Evolutionary conservation across 2,888 invertebrate species (phyloP).

Genomic region (Oxycera nigricornis): DNA sequence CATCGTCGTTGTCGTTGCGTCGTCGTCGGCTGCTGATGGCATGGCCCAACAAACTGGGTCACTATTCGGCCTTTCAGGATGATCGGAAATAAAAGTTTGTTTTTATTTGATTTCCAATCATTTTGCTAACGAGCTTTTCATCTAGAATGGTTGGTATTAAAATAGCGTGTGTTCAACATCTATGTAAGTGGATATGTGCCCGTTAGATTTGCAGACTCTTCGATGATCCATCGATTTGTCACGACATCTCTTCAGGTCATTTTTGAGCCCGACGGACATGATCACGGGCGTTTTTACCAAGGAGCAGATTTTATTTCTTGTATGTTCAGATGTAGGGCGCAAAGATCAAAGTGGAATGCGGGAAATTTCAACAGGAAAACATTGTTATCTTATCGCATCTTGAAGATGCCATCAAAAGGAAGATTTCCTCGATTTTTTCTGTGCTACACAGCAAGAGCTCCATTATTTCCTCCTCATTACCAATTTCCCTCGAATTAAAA

Average conservation of each 20-base stretch:
- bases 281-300: too few relatives aligned
- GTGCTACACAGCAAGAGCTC: too few relatives aligned
- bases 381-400: too few relatives aligned
- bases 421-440: too few relatives aligned
- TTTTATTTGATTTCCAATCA: neutral
- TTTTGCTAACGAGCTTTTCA: conserved; percentile 4
- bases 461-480: too few relatives aligned
- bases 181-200: neutral
- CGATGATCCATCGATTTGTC: neutral
- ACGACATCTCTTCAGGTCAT: neutral
- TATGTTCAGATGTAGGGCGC: too few relatives aligned
- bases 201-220: neutral
- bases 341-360: too few relatives aligned
- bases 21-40: neutral
- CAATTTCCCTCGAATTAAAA: too few relatives aligned
- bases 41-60: neutral
- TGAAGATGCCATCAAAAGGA: too few relatives aligned
- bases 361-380: too few relatives aligned
- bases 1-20: neutral
- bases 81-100: conserved; percentile 10
- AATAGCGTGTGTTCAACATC: neutral
- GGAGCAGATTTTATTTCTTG: too few relatives aligned
- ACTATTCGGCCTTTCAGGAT: neutral
- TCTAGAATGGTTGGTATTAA: neutral
- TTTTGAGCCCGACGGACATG: too few relatives aligned